A percentile compares a stretch with the other conserved stretches of the same genome.
Evolutionary conservation across 2,113 vertebrate species (phyloP).

Genomic region (Pollachius pollachius): DNA sequence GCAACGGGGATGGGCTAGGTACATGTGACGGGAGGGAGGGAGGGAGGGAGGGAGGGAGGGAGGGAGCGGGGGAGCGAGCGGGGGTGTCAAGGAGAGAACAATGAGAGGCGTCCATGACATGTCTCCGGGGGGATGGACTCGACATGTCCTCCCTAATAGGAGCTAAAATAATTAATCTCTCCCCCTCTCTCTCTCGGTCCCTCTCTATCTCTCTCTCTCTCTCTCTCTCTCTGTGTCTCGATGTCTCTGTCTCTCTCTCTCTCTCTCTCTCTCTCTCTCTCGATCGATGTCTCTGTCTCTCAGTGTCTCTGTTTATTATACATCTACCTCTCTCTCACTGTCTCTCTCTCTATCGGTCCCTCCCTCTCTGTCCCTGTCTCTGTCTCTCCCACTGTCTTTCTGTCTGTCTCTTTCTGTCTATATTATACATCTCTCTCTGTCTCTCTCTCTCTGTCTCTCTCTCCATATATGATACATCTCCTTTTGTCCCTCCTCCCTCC

Average conservation of each 20-base stretch:
- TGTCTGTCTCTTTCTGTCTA: slow-evolving; percentile 4
- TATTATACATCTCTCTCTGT: background rate
- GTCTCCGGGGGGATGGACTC: slow-evolving; percentile 55
- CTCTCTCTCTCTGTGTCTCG: background rate
- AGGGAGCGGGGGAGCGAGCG: slow-evolving; percentile 30
- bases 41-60: slow-evolving; percentile 18
- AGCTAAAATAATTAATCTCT: slow-evolving; percentile 63
- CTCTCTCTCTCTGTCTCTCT: background rate
- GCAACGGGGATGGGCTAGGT: slow-evolving; percentile 16
- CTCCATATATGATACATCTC: background rate
- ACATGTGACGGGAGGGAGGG: slow-evolving; percentile 47
- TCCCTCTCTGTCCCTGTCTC: background rate
- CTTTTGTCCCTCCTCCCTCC: too few species aligned
- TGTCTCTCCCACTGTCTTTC: slow-evolving; percentile 32
- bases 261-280: slow-evolving; percentile 9
- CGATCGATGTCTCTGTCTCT: background rate
- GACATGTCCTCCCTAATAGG: slow-evolving; percentile 52
- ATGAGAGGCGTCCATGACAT: slow-evolving; percentile 62
- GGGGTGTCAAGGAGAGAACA: slow-evolving; percentile 61
- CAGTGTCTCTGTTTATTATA: background rate
- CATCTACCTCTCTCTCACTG: background rate
- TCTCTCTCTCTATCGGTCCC: background rate
- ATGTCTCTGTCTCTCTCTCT: background rate
- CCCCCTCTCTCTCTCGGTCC: slow-evolving; percentile 2
- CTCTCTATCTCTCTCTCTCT: slow-evolving; percentile 13